Conservation (phyloP, 1,140 invertebrate genomes). For the Eueides isabella region DNA sequence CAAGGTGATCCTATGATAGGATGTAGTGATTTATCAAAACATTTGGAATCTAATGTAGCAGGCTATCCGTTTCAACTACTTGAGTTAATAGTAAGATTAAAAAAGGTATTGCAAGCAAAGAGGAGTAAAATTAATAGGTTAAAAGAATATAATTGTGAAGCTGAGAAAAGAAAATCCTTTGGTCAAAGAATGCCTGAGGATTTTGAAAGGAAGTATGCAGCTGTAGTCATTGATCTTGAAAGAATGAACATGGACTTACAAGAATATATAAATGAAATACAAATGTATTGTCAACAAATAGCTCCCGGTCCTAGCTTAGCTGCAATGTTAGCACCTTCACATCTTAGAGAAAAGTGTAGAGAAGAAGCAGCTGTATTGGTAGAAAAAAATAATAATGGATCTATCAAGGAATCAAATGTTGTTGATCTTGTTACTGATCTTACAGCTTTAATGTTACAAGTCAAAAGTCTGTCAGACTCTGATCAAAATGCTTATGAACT, state of each 20-base stretch:
- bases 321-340: slow-evolving; percentile 93
- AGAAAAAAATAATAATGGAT: slow-evolving; percentile 86
- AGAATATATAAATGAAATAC: slow-evolving; percentile 92
- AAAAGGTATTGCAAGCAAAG: slow-evolving; percentile 93
- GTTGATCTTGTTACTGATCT: slow-evolving; percentile 93
- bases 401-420: slow-evolving; percentile 84
- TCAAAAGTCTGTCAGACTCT: slow-evolving; percentile 95
- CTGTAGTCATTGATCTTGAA: slow-evolving; percentile 94
- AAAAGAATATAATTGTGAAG: slow-evolving; percentile 94
- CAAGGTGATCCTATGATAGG: slow-evolving; percentile 83
- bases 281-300: slow-evolving; percentile 92
- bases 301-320: slow-evolving; percentile 93
- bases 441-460: slow-evolving; percentile 95
- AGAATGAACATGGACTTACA: slow-evolving; percentile 95
- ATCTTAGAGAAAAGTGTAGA: slow-evolving; percentile 92
- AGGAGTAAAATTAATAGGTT: slow-evolving; percentile 90
- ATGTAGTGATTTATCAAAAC: slow-evolving; percentile 69
- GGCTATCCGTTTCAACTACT: slow-evolving; percentile 93
- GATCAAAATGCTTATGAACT: slow-evolving; percentile 96
- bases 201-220: slow-evolving; percentile 95
- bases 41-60: slow-evolving; percentile 84
- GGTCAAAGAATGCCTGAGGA: slow-evolving; percentile 90
- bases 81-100: slow-evolving; percentile 93
- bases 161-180: slow-evolving; percentile 93
- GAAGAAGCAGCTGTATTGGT: slow-evolving; percentile 93